Evolutionary conservation across 2,113 vertebrate genomes (phyloP).

Genomic region (Ciconia maguari): DNA sequence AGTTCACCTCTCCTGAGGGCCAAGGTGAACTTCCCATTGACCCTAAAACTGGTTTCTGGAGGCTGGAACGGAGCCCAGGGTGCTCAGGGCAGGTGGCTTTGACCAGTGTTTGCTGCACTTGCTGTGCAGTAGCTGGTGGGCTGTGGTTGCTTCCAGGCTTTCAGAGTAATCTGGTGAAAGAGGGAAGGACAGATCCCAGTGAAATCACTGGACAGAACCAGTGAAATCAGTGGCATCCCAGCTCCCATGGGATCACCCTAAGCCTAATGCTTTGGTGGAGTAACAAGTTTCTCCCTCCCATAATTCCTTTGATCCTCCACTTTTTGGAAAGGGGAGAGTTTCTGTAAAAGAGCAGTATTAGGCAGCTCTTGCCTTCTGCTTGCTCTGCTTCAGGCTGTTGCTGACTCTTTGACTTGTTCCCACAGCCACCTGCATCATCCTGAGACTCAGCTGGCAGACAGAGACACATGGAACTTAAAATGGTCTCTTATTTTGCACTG

Average conservation of each 20-base stretch:
- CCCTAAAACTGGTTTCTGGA: background rate
- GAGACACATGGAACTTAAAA: background rate
- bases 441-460: background rate
- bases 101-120: background rate
- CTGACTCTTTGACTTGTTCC: background rate
- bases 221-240: background rate
- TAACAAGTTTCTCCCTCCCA: background rate
- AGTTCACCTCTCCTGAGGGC: constrained; percentile 1
- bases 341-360: background rate
- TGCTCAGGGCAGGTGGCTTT: background rate
- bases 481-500: background rate
- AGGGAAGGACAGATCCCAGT: background rate
- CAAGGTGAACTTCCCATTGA: constrained; percentile 22
- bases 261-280: background rate
- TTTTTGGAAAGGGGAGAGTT: background rate
- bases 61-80: background rate
- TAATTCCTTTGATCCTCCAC: background rate
- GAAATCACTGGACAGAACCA: too few relatives aligned
- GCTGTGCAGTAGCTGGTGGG: background rate
- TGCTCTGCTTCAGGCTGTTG: background rate
- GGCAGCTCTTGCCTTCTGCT: background rate
- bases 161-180: background rate
- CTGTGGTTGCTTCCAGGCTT: background rate
- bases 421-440: background rate
- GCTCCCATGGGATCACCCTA: background rate